phyloP scores from a whole-genome alignment of 1,140 invertebrate species.

The Brachionus asplanchnoidis region DNA sequence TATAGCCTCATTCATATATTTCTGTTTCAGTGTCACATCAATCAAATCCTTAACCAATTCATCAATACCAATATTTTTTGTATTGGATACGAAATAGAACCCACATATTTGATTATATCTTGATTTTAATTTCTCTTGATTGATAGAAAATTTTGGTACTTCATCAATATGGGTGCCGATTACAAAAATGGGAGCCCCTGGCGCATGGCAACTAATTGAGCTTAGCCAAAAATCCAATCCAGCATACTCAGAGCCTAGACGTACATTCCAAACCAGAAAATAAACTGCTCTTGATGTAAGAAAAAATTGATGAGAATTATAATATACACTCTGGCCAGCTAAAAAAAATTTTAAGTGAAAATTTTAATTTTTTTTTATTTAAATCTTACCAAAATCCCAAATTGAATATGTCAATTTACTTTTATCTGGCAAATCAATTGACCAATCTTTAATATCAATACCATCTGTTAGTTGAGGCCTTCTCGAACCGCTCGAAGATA shows the following conservation, averaged over 20 bases:
- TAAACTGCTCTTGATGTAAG: conserved; percentile 54
- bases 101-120: conserved; percentile 51
- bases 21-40: conserved; percentile 13
- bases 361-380: neutral
- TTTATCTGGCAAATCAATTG: neutral
- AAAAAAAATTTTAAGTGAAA: conserved; percentile 35
- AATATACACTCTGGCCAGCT: conserved; percentile 56
- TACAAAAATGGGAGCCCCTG: conserved; percentile 53
- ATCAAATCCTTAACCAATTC: conserved; percentile 7
- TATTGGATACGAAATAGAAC: conserved; percentile 52
- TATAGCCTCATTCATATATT: conserved; percentile 49
- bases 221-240: conserved; percentile 56
- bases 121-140: conserved; percentile 46
- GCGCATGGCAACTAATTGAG: conserved; percentile 55
- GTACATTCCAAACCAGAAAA: conserved; percentile 54
- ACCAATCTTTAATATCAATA: conserved; percentile 53
- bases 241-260: conserved; percentile 54
- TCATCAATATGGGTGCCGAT: conserved; percentile 55
- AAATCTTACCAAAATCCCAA: conserved; percentile 47
- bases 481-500: neutral
- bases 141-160: conserved; percentile 49
- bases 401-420: conserved; percentile 46
- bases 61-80: conserved; percentile 48
- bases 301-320: conserved; percentile 58
- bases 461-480: conserved; percentile 50